Conservation (phyloP, 2,888 invertebrate genomes). For the Sclerodermus sp. region DNA sequence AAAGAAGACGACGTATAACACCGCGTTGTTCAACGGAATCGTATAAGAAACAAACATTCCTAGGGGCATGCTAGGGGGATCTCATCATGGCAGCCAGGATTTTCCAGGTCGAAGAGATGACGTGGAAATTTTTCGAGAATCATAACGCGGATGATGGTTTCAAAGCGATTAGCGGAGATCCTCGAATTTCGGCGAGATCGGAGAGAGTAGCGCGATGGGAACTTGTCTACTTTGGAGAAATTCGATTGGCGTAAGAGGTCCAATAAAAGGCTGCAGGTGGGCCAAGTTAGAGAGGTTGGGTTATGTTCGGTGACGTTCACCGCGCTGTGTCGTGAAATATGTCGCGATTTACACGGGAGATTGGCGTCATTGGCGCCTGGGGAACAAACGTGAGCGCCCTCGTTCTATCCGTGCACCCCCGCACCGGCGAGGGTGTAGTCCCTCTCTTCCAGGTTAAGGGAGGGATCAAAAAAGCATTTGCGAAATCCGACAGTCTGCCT, state of each 20-base stretch:
- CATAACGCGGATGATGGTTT: too few species aligned
- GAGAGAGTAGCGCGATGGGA: too few species aligned
- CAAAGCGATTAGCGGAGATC: too few species aligned
- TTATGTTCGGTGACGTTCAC: background rate
- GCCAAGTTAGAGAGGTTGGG: too few species aligned
- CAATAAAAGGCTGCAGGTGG: too few species aligned
- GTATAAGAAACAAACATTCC: constrained; percentile 37
- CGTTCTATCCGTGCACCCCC: constrained; percentile 7
- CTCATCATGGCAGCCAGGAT: background rate
- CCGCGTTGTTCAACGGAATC: constrained; percentile 23
- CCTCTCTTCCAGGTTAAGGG: constrained; percentile 12
- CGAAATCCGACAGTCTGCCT: constrained; percentile 40
- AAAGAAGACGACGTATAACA: constrained; percentile 2
- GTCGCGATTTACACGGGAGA: constrained; percentile 57
- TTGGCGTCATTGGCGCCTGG: constrained; percentile 56
- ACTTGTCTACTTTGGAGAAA: too few species aligned
- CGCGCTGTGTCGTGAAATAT: constrained; percentile 50
- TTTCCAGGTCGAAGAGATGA: too few species aligned
- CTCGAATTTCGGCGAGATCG: too few species aligned
- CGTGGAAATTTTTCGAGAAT: too few species aligned
- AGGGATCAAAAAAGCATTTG: constrained; percentile 54
- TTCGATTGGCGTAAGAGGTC: too few species aligned
- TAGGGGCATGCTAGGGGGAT: constrained; percentile 19
- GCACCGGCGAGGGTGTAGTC: constrained; percentile 10
- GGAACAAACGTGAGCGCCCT: constrained; percentile 39